These are phyloP conservation scores for Ametastegia equiseti DNA, from an alignment of 2,888 invertebrate genomes.

Conservation along the genomic window DNA sequence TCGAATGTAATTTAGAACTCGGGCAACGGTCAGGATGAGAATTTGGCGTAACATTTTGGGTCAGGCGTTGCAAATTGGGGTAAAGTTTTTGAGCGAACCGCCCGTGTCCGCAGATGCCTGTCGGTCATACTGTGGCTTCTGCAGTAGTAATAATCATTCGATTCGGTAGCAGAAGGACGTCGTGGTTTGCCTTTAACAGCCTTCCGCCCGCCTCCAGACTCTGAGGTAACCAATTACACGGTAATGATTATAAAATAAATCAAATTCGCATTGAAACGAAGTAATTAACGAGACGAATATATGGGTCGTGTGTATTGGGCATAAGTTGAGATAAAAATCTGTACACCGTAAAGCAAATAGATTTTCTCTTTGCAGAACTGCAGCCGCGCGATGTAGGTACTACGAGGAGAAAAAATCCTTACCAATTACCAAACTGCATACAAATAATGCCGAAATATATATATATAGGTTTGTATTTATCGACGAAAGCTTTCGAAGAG, in stretches of 20 bases:
- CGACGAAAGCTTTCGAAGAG: neutral
- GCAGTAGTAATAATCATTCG: constrained; percentile 26
- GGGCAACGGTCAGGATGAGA: neutral
- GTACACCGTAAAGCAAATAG: constrained; percentile 44
- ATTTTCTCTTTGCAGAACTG: neutral
- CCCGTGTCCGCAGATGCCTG: constrained; percentile 12
- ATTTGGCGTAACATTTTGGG: constrained; percentile 15
- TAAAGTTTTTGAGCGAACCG: neutral
- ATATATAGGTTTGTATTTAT: neutral
- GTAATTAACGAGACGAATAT: constrained; percentile 22
- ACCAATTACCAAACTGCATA: constrained; percentile 17
- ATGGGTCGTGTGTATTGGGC: constrained; percentile 42
- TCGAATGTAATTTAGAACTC: neutral
- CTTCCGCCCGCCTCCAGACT: constrained; percentile 47
- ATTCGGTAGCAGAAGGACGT: constrained; percentile 37
- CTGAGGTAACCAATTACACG: constrained; percentile 53
- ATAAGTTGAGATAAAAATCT: constrained; percentile 47
- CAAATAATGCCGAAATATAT: neutral
- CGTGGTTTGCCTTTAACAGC: constrained; percentile 60
- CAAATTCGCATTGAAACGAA: constrained; percentile 56
- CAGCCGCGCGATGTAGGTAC: neutral
- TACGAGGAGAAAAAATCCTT: neutral
- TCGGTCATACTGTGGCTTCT: constrained; percentile 8
- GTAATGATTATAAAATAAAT: constrained; percentile 69
- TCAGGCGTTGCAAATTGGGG: constrained; percentile 17